These are phyloP conservation scores for Hofmannophila pseudospretella DNA, from an alignment of 2,888 invertebrate species.

Conservation along the genomic window DNA sequence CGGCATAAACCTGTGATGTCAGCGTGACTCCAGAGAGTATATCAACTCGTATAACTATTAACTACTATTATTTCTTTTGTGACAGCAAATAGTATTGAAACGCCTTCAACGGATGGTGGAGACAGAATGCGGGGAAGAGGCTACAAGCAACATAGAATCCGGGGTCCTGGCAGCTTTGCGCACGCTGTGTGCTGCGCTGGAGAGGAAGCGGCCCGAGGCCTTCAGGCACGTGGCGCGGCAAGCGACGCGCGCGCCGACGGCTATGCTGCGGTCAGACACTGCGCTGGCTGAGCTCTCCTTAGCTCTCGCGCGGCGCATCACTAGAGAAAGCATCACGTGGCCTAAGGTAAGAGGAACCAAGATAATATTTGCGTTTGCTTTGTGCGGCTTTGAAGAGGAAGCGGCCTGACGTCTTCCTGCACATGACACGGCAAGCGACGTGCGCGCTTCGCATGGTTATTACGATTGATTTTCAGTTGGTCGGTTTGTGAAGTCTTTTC, in stretches of 20 bases:
- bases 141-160: conserved; percentile 63
- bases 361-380: conserved; percentile 46
- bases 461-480: too few species aligned
- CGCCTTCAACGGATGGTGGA: conserved; percentile 68
- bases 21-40: too few species aligned
- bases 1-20: too few species aligned
- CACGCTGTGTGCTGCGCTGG: conserved; percentile 83
- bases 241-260: conserved; percentile 79
- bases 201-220: conserved; percentile 86
- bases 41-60: too few species aligned
- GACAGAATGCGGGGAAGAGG: conserved; percentile 74
- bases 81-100: conserved; percentile 65
- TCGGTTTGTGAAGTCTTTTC: too few species aligned
- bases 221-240: conserved; percentile 85
- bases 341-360: conserved; percentile 79
- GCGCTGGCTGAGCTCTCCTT: conserved; percentile 80
- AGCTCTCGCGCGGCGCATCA: conserved; percentile 84
- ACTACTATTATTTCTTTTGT: conserved; percentile 9
- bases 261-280: conserved; percentile 79
- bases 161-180: conserved; percentile 62
- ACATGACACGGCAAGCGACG: conserved; percentile 86
- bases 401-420: conserved; percentile 85
- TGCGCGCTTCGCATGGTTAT: too few species aligned
- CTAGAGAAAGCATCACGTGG: conserved; percentile 87
- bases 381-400: conserved; percentile 87